phyloP scores from a whole-genome alignment of 2,888 invertebrate species.

The Phasia obesa region DNA sequence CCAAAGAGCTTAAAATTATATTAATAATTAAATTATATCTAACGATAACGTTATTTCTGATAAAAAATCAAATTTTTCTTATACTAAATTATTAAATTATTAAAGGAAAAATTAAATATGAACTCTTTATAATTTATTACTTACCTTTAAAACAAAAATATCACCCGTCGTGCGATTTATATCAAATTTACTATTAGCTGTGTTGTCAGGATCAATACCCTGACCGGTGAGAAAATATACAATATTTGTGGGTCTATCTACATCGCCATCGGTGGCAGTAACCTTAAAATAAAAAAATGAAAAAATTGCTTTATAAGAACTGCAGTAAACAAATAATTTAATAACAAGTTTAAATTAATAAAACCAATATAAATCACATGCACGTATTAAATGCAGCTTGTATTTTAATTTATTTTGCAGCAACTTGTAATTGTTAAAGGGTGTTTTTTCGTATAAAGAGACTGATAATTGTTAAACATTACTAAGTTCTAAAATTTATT shows the following conservation, averaged over 20 bases:
- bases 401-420: background rate
- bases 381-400: background rate
- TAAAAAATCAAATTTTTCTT: too few species aligned
- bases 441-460: too few species aligned
- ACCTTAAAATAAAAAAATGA: slow-evolving; percentile 85
- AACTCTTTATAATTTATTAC: slow-evolving; percentile 70
- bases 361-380: background rate
- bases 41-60: too few species aligned
- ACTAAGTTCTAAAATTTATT: too few species aligned
- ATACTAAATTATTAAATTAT: too few species aligned
- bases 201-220: slow-evolving; percentile 95
- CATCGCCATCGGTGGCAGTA: slow-evolving; percentile 96
- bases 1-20: too few species aligned
- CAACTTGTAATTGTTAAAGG: background rate
- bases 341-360: background rate
- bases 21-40: too few species aligned
- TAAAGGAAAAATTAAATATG: too few species aligned
- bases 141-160: slow-evolving; percentile 95
- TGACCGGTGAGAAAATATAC: slow-evolving; percentile 96
- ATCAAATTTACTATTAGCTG: slow-evolving; percentile 96
- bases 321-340: slow-evolving; percentile 13
- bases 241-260: slow-evolving; percentile 94
- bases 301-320: background rate
- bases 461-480: too few species aligned
- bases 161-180: slow-evolving; percentile 96